Conservation (phyloP, 2,888 invertebrate species). For the Brenthis ino region DNA sequence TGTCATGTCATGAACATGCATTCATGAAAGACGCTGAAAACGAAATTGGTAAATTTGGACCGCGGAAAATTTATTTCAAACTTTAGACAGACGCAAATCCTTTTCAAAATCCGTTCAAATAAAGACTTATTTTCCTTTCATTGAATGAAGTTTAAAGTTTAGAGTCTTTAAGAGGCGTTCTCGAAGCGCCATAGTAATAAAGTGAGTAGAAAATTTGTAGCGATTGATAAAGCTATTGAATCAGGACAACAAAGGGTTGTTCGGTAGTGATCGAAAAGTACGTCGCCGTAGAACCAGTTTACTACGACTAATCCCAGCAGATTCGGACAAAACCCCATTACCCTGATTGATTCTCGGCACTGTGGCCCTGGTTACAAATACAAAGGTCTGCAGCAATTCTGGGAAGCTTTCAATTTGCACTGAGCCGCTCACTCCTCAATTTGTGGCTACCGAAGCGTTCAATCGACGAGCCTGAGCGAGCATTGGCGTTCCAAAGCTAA, state of each 20-base stretch:
- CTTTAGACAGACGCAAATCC: constrained; percentile 25
- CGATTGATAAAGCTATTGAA: constrained; percentile 52
- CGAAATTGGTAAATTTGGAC: constrained; percentile 27
- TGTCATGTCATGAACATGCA: constrained; percentile 22
- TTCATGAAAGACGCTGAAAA: constrained; percentile 20
- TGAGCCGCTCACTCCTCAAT: constrained; percentile 67
- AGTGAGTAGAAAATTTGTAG: constrained; percentile 29
- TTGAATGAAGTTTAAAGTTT: constrained; percentile 34
- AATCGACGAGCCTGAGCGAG: constrained; percentile 42
- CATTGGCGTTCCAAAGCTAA: constrained; percentile 31
- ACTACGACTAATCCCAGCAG: constrained; percentile 69
- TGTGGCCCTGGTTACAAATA: constrained; percentile 69
- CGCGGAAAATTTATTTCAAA: constrained; percentile 20
- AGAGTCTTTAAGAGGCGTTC: constrained; percentile 35
- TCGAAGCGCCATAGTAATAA: constrained; percentile 33
- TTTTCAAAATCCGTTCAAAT: constrained; percentile 28
- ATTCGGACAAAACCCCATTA: constrained; percentile 75
- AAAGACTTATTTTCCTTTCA: constrained; percentile 33
- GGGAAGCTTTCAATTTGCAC: constrained; percentile 76
- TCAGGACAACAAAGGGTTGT: constrained; percentile 57
- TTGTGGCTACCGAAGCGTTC: constrained; percentile 58
- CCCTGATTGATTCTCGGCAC: constrained; percentile 75
- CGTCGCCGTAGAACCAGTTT: constrained; percentile 52
- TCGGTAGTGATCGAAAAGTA: constrained; percentile 57
- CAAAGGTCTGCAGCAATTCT: constrained; percentile 74